These are phyloP conservation scores for Artibeus jamaicensis DNA, from an alignment of 2,797 vertebrate genomes.

Conservation along the genomic window DNA sequence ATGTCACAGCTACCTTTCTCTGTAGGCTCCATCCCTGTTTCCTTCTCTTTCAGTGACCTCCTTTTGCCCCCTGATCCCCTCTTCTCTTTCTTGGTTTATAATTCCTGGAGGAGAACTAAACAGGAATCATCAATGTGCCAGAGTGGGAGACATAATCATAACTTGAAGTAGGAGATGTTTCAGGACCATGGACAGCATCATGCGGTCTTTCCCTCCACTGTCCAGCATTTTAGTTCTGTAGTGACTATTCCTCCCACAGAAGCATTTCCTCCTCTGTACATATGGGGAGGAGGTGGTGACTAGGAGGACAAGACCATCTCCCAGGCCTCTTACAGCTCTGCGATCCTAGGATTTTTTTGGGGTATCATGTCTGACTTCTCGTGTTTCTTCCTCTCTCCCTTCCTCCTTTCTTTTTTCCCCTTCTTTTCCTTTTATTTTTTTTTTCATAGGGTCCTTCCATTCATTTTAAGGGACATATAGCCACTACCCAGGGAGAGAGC, in stretches of 20 bases:
- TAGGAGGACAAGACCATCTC: background rate
- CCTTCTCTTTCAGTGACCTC: background rate
- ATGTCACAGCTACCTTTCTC: background rate
- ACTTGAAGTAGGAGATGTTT: background rate
- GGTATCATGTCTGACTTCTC: background rate
- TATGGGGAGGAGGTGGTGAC: rapidly evolving
- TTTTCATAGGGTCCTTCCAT: background rate
- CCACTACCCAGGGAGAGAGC: background rate
- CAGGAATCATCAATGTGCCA: background rate
- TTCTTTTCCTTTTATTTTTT: background rate
- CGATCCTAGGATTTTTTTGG: background rate
- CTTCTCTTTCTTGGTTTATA: background rate
- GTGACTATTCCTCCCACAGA: background rate
- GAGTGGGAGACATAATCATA: background rate
- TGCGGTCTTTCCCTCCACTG: rapidly evolving
- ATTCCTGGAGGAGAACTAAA: constrained; percentile 27
- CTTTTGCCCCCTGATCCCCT: background rate
- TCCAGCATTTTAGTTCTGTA: background rate
- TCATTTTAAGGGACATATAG: background rate
- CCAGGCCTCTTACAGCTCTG: background rate
- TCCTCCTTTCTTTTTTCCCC: too few relatives aligned
- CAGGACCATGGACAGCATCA: constrained; percentile 69
- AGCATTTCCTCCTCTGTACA: background rate
- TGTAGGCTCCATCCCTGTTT: background rate
- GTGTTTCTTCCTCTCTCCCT: background rate